Evolutionary conservation across 2,888 invertebrate genomes (phyloP), one percentile per base, ranked within the genome.

Genomic region (Pachliopta kotzebuea): DNA sequence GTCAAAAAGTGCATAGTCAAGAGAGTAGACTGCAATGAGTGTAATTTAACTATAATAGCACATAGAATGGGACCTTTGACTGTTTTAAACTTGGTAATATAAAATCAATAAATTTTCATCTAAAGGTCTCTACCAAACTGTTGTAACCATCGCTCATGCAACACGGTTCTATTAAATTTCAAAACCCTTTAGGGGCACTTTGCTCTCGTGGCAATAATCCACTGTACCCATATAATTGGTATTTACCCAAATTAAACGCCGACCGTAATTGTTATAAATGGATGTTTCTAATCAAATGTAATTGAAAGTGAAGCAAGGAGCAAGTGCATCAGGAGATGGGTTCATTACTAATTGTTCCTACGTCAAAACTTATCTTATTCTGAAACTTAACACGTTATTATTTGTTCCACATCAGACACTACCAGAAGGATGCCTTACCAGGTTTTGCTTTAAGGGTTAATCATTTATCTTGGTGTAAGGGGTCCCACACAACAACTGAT

Each of bases 201-300:
- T 66, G 65, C 71, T 71, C 67, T 70, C 68, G 70, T 72, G 75
- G 80, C 81, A 84, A 82, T 83, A 81, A 85, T 84, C 83, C 76
- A 80, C 74, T 76, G 75, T 78, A 76, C 72, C 87, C 87, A 86
- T 89, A 86, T 88, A 89, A 88, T 87, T 88, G 87, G 84, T 88
- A 86, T 90, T 88, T 86, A 85, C 84, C 85, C 80, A 87, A 90
- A 90, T 90, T 89, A 86, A 90, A 82, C 79, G 81, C 76, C 74
- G 78, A 70, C 73, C 78, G 80, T 87, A 90, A 91, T 90, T 91
- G 90, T 90, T 84, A 91, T 82, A 86, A 90, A 91, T 90, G 89
- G 88, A 76, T 83, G 85, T 88, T 87, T 78, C 83, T 83, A 87
- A 85, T 90, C 90, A 84, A 86, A 80, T 73, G 72, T 83, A 90